Evolutionary conservation across 2,113 vertebrate genomes (phyloP), one percentile per base, ranked within the genome.

Genomic region (Arizona elegans): DNA sequence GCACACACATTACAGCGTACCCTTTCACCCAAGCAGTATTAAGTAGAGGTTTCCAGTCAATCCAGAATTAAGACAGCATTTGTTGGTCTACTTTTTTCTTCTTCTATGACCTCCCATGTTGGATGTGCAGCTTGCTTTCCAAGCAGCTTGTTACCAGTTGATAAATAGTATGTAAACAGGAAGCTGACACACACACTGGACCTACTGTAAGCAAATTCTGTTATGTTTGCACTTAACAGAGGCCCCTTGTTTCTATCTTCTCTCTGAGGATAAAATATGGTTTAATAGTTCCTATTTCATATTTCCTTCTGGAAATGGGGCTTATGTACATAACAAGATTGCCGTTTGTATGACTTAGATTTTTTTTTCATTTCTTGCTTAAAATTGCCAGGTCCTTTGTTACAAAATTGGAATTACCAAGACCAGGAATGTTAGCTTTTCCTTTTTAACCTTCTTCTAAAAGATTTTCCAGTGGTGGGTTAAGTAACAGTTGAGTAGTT

Each of bases 101-200:
- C 11, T 47, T 9, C 58, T 90, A n/a, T 62, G 56, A 52, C 8
- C 58, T 26, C 59, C 89, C 33, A 17, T 43, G 33, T 58, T 92
- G 54, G 70, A 91, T 86, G 86, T 92, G 86, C 55, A 65, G 87
- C 87, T 89, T 89, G 87, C 10, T 81, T 89, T 53, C 87, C 12
- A 21, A 54, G 24, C 24, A 88, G 53, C 54, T 58, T 81, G 53
- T 92, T 92, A 89, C 65, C 65, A 85, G 53, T 70, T 92, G 92
- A 65, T 85, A 89, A 92, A 92, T 58, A 88, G 53, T 47, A 70
- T 81, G 24, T 92, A 89, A 89, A 92, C 87, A 92, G 87, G 87
- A 92, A 92, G 38, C 52, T 89, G 53, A 19, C 43, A 58, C n/a
- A 55, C 38, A 92, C 87, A 85, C 29, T 54, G 38, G 87, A 53